A percentile compares a stretch with the other conserved stretches of the same genome.
These are phyloP conservation scores for Eupsilia transversa DNA, from an alignment of 2,888 invertebrate species.

Conservation along the genomic window DNA sequence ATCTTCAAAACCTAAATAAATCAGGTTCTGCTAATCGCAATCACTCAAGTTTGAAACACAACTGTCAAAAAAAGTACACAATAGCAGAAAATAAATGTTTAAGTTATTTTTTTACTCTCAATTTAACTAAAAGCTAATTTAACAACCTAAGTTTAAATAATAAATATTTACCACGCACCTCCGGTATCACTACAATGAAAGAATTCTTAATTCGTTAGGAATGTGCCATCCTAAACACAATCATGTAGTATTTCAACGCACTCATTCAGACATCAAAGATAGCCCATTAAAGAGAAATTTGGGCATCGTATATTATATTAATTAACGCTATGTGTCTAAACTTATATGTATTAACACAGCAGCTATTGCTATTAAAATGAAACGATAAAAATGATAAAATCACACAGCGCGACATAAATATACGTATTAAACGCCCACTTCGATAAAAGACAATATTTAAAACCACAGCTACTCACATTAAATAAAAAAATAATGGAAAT, in stretches of 20 bases:
- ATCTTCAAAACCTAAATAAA: constrained; percentile 50
- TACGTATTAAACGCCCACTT: constrained; percentile 37
- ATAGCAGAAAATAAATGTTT: constrained; percentile 55
- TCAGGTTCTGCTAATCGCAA: constrained; percentile 51
- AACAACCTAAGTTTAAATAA: constrained; percentile 78
- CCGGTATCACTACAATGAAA: constrained; percentile 73
- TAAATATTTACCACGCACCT: constrained; percentile 83
- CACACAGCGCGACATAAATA: constrained; percentile 39
- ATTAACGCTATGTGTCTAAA: constrained; percentile 60
- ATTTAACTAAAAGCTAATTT: constrained; percentile 71
- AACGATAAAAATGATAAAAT: constrained; percentile 34
- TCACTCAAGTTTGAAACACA: constrained; percentile 58
- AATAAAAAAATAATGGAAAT: constrained; percentile 43
- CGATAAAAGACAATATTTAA: constrained; percentile 20
- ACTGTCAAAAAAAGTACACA: constrained; percentile 46
- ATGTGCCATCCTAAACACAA: constrained; percentile 73
- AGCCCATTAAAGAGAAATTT: constrained; percentile 47
- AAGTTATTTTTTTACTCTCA: constrained; percentile 62
- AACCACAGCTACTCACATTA: constrained; percentile 33
- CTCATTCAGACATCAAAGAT: constrained; percentile 51
- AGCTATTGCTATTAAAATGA: constrained; percentile 63
- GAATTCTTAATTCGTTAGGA: constrained; percentile 72
- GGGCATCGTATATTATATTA: constrained; percentile 52
- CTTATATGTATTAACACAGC: constrained; percentile 63
- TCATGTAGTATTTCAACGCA: constrained; percentile 58